Base-by-base conservation (phyloP, 1,140 invertebrate species). In the Drosophila arawakana region DNA sequence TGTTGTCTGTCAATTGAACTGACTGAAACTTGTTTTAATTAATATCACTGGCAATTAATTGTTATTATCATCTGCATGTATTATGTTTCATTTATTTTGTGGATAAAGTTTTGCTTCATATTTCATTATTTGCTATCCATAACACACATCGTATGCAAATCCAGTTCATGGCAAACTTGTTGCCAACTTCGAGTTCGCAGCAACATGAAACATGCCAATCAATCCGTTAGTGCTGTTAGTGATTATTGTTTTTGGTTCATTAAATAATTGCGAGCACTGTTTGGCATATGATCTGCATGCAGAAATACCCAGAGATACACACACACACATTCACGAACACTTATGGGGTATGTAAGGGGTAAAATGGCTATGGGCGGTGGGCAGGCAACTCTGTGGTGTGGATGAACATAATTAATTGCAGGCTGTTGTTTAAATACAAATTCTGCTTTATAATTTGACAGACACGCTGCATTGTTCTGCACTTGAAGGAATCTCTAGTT, bases 191-290 rank as follows among this genome's bases (percentile, higher is more conserved):
- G 35, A 54, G 11, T 30, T 54, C 13, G 35, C 11, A 69, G 63
- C 18, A 21, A 21, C 60, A 44, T 55, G 77, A 71, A 54, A 66
- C 67, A 78, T 81, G 75, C 70, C 82, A 73, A 74, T 77, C 59
- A 74, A 52, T 4, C 25, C 30, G 72, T 70, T 30, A 5, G 25
- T 59, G 55, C 71, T 75, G 67, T 79, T 82, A 76, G 75, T 78
- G 82, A 85, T 86, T 85, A 81, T 84, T 85, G 66, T 84, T 81
- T 86, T 58, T 73, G 78, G 82, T 85, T 85, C 78, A 86, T 89
- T 88, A 89, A 88, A 83, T 80, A 76, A 89, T 83, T 77, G 80
- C 63, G 73, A 73, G 66, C 69, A 80, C 72, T 86, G 66, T 82
- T 63, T 63, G 69, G 39, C 73, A 82, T 69, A 59, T 72, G 80